Conservation (phyloP, 1,140 invertebrate species). For the Sminthurinus signatus region DNA sequence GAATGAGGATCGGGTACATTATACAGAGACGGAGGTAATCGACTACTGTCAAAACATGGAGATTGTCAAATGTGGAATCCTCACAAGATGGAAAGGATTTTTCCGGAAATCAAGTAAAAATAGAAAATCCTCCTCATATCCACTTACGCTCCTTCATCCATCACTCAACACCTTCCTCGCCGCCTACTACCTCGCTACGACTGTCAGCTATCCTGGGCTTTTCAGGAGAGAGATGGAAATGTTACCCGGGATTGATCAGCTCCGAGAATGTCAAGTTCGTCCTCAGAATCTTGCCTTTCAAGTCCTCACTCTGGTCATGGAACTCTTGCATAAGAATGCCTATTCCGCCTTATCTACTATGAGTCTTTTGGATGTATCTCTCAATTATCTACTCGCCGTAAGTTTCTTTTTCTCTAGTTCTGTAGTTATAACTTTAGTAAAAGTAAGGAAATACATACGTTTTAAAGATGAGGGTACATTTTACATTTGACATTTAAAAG, state of each 20-base stretch:
- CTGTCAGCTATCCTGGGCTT: conserved; percentile 51
- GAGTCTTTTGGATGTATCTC: conserved; percentile 49
- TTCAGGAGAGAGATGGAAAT: conserved; percentile 51
- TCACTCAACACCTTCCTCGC: conserved; percentile 51
- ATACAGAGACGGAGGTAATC: conserved; percentile 49
- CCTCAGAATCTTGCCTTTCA: conserved; percentile 23
- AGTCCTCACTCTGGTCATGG: conserved; percentile 49
- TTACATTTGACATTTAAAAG: too few species aligned
- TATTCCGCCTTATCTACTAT: conserved; percentile 50
- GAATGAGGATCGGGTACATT: conserved; percentile 48
- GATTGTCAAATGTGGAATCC: conserved; percentile 48
- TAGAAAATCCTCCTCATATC: conserved; percentile 43
- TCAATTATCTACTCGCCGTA: conserved; percentile 49
- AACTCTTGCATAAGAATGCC: conserved; percentile 49
- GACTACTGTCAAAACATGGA: conserved; percentile 45
- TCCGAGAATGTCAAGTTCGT: conserved; percentile 34
- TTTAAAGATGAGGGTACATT: too few species aligned
- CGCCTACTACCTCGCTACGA: conserved; percentile 52
- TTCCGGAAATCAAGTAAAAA: conserved; percentile 41
- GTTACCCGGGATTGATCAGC: conserved; percentile 45
- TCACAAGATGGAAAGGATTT: conserved; percentile 43
- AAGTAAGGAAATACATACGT: too few species aligned
- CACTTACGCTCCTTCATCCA: conserved; percentile 48
- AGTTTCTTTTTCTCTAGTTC: too few species aligned
- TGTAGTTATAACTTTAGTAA: too few species aligned